Evolutionary conservation across 2,113 vertebrate genomes (phyloP).

Genomic region (Eira barbara): DNA sequence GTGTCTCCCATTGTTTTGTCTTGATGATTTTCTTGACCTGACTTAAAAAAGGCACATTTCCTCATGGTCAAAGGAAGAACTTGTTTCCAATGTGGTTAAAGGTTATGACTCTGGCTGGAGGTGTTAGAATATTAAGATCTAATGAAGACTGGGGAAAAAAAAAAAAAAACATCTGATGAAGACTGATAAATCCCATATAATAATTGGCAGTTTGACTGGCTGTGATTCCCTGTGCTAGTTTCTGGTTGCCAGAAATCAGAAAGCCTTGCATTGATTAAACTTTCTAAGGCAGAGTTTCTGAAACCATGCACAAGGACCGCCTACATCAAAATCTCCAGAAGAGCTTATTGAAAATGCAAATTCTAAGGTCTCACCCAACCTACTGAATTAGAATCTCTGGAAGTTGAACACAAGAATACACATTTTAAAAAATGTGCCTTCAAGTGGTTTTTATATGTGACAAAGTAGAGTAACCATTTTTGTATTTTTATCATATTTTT

Average conservation of each 20-base stretch:
- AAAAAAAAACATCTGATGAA: not conserved
- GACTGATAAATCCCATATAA: not conserved
- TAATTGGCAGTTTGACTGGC: not conserved
- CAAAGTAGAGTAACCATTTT: not conserved
- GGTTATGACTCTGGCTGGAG: not conserved
- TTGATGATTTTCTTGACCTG: not conserved
- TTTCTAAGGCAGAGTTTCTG: not conserved
- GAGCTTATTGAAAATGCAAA: not conserved
- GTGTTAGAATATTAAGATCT: not conserved
- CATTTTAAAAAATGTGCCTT: not conserved
- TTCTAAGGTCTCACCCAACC: not conserved
- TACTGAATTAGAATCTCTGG: not conserved
- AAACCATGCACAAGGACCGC: not conserved
- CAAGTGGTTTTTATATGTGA: not conserved
- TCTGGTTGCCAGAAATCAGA: not conserved
- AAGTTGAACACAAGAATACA: not conserved
- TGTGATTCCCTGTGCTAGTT: not conserved
- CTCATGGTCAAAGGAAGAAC: not conserved
- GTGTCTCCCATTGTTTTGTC: not conserved
- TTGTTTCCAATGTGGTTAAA: not conserved
- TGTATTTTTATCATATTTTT: not conserved
- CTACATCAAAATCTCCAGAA: not conserved
- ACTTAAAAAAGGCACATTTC: not conserved
- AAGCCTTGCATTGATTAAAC: not conserved
- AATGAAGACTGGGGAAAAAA: not conserved